Conservation (phyloP, 2,888 invertebrate genomes). For the Callyntrura sp. region DNA sequence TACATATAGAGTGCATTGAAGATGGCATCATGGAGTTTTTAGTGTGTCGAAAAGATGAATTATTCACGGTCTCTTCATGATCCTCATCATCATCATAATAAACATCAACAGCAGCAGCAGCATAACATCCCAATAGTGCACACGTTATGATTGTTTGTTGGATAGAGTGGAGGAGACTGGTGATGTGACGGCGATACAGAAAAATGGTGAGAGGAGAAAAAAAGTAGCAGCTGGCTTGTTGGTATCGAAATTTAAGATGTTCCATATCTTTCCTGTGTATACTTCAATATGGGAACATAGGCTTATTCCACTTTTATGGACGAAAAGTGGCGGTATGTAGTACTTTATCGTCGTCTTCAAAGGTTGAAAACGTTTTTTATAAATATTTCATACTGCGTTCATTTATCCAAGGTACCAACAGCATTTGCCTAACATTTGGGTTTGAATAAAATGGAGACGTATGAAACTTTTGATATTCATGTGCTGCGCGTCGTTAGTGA, state of each 20-base stretch:
- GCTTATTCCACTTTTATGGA: slow-evolving; percentile 39
- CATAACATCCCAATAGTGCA: slow-evolving; percentile 59
- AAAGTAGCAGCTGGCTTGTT: slow-evolving; percentile 68
- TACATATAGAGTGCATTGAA: neutral
- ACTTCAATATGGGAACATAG: neutral
- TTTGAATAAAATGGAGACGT: neutral
- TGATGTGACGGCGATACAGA: slow-evolving; percentile 25
- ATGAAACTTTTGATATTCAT: neutral
- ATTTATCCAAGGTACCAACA: neutral
- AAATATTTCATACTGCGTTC: neutral
- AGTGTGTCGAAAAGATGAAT: slow-evolving; percentile 81
- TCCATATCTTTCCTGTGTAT: slow-evolving; percentile 4
- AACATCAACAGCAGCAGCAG: slow-evolving; percentile 44
- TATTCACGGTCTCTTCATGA: slow-evolving; percentile 83
- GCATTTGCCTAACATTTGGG: neutral
- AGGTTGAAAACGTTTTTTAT: neutral
- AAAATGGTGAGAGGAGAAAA: slow-evolving; percentile 44
- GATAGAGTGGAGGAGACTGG: neutral
- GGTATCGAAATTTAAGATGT: slow-evolving; percentile 38
- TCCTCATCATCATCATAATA: slow-evolving; percentile 75
- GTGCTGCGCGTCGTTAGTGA: slow-evolving; percentile 78
- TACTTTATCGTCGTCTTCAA: slow-evolving; percentile 15
- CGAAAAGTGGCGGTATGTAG: slow-evolving; percentile 18
- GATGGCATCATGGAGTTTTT: slow-evolving; percentile 69
- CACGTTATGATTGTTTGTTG: slow-evolving; percentile 45